These are phyloP conservation scores for Cacoxenus indagator DNA, from an alignment of 2,888 invertebrate genomes.

Conservation along the genomic window DNA sequence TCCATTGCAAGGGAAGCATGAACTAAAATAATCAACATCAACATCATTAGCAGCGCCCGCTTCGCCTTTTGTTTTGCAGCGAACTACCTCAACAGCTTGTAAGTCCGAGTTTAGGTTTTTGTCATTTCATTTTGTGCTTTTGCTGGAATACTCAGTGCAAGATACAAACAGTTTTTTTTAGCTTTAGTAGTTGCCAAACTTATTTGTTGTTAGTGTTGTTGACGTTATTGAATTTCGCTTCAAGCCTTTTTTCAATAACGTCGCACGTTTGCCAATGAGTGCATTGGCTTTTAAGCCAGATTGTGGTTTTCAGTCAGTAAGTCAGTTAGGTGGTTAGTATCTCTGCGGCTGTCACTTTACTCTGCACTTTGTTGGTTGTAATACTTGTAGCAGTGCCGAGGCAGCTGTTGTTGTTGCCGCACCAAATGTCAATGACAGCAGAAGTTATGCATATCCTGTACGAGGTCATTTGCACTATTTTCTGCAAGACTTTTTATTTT, in stretches of 20 bases:
- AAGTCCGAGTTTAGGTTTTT: too few species aligned
- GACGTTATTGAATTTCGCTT: not conserved
- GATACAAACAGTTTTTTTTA: slow-evolving; percentile 44
- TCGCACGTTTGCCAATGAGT: not conserved
- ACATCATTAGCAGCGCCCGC: too few species aligned
- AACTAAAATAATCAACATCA: too few species aligned
- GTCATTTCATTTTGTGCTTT: too few species aligned
- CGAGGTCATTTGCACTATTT: slow-evolving; percentile 39
- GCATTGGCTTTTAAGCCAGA: not conserved
- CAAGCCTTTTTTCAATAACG: not conserved
- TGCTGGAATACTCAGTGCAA: too few species aligned
- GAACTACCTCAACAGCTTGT: too few species aligned
- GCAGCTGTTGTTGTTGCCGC: not conserved
- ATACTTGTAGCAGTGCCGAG: not conserved
- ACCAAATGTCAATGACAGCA: slow-evolving; percentile 21
- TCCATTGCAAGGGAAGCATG: too few species aligned
- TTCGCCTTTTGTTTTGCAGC: too few species aligned
- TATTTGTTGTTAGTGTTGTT: not conserved
- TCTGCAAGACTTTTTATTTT: not conserved
- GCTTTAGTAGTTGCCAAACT: not conserved
- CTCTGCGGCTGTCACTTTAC: not conserved
- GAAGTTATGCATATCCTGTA: slow-evolving; percentile 43
- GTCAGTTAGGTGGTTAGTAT: slow-evolving; percentile 26
- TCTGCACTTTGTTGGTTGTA: not conserved
- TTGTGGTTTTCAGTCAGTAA: slow-evolving; percentile 26